phyloP scores from a whole-genome alignment of 1,140 invertebrate species.

The Onthophagus taurus region DNA sequence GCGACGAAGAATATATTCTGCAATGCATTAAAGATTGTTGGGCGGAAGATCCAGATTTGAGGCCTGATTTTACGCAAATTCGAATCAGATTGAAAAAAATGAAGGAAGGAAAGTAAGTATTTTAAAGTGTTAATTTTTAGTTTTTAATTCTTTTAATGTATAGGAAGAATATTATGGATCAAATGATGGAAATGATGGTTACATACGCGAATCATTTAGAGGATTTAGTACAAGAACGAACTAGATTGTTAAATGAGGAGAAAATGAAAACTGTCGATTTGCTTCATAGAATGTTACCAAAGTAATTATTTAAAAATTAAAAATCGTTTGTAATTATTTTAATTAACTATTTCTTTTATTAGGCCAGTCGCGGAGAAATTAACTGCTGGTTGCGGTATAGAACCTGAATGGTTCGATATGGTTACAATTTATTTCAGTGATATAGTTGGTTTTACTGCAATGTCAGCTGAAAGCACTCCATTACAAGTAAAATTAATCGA shows the following conservation, averaged over 20 bases:
- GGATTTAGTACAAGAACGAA: conserved; percentile 83
- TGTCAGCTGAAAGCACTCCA: conserved; percentile 91
- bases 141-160: conserved; percentile 18
- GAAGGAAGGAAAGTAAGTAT: conserved; percentile 69
- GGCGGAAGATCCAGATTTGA: conserved; percentile 67
- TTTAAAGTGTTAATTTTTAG: conserved; percentile 3
- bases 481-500: conserved; percentile 55
- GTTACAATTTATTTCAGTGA: conserved; percentile 98
- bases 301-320: conserved; percentile 42
- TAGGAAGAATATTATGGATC: conserved; percentile 87
- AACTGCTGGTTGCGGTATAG: conserved; percentile 80
- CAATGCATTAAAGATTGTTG: conserved; percentile 76
- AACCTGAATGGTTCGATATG: conserved; percentile 88
- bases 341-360: not conserved
- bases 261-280: conserved; percentile 91
- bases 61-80: conserved; percentile 75
- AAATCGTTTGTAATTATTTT: not conserved
- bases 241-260: conserved; percentile 78
- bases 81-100: conserved; percentile 73
- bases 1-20: conserved; percentile 67
- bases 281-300: conserved; percentile 86
- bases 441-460: conserved; percentile 95
- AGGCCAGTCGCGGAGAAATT: conserved; percentile 76
- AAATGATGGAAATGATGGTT: conserved; percentile 96
- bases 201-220: conserved; percentile 91